phyloP scores from a whole-genome alignment of 2,888 invertebrate species.

The Lamellibrachia columna region DNA sequence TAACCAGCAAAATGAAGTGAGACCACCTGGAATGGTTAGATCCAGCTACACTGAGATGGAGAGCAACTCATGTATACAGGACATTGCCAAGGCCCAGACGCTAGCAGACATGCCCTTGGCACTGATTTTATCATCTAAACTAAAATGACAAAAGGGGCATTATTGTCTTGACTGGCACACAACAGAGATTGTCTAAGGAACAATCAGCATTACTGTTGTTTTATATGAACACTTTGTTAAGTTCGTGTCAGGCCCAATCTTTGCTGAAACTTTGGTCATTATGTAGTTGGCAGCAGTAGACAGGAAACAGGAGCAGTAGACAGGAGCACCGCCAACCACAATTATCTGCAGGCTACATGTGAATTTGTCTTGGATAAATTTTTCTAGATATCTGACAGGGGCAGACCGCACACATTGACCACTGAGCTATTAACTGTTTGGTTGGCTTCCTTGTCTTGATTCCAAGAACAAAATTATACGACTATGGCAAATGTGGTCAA shows the following conservation, averaged over 20 bases:
- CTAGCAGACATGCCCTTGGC: background rate
- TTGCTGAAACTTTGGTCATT: background rate
- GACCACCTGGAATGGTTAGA: background rate
- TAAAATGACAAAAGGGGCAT: background rate
- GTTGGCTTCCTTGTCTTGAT: no score
- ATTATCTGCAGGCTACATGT: background rate
- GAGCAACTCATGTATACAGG: background rate
- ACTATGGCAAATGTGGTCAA: no score
- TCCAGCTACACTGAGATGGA: background rate
- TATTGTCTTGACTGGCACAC: background rate
- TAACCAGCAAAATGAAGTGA: background rate
- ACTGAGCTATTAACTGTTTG: no score
- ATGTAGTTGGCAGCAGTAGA: background rate
- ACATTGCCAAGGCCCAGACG: background rate
- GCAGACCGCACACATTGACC: no score
- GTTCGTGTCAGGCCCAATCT: conserved; percentile 6
- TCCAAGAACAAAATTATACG: no score
- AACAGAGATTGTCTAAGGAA: background rate
- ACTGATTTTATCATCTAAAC: background rate
- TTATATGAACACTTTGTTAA: background rate
- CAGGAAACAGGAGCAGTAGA: background rate
- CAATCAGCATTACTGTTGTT: background rate
- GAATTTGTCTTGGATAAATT: background rate
- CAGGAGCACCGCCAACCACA: background rate
- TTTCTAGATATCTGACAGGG: no score